These are phyloP conservation scores for Oasisia sp. DNA, from an alignment of 2,888 invertebrate genomes.

Conservation along the genomic window DNA sequence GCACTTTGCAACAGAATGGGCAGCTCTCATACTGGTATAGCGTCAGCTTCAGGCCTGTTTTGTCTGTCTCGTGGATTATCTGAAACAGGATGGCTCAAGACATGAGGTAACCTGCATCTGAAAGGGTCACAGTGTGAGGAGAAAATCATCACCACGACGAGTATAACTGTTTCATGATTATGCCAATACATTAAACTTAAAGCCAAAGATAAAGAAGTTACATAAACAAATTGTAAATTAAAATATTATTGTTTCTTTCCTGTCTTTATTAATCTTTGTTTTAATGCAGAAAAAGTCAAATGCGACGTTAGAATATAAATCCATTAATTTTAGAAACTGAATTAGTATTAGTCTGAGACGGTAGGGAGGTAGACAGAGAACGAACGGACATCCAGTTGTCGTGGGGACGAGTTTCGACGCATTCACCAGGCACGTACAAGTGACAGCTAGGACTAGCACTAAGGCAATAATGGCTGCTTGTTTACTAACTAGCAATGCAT, in stretches of 20 bases:
- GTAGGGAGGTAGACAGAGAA: not conserved
- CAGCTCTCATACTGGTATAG: conserved; percentile 97
- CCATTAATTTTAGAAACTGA: too few species aligned
- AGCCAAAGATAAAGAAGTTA: too few species aligned
- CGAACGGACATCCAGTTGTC: not conserved
- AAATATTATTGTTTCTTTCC: too few species aligned
- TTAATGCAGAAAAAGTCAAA: too few species aligned
- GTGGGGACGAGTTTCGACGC: not conserved
- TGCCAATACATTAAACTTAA: too few species aligned
- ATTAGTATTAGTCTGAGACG: not conserved
- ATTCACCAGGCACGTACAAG: not conserved
- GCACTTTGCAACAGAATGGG: conserved; percentile 92
- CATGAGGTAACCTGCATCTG: not conserved
- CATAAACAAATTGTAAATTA: too few species aligned
- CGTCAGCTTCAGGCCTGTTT: conserved; percentile 73
- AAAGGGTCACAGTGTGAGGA: too few species aligned
- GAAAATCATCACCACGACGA: too few species aligned
- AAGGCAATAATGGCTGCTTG: not conserved
- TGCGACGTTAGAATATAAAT: too few species aligned
- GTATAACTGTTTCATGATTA: not conserved
- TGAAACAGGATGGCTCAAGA: conserved; percentile 23
- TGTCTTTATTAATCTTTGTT: too few species aligned
- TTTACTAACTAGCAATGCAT: conserved; percentile 5
- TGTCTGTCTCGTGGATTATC: conserved; percentile 44
- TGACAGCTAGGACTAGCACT: not conserved